Percentiles rank a stretch among this genome's conserved stretches.
phyloP scores from a whole-genome alignment of 2,888 invertebrate species.

The Crioceris asparagi region DNA sequence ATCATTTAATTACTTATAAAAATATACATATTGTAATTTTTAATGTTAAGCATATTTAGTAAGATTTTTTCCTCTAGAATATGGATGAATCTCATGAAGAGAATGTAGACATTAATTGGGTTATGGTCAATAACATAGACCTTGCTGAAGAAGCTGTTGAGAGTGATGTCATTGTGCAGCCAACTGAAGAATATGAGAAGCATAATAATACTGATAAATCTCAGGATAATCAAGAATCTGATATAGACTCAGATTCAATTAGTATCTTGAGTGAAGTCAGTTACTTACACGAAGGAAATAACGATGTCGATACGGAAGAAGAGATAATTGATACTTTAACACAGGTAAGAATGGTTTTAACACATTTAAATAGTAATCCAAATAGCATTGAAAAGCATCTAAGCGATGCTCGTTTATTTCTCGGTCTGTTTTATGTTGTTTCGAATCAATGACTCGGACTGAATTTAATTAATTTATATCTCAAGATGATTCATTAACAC shows the following conservation, averaged over 20 bases:
- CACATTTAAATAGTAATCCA: too few relatives aligned
- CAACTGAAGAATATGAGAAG: not conserved
- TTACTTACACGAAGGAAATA: conserved; percentile 7
- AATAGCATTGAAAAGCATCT: too few relatives aligned
- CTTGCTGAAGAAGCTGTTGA: conserved; percentile 8
- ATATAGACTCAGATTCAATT: conserved; percentile 13
- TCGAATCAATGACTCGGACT: too few relatives aligned
- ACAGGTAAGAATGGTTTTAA: too few relatives aligned
- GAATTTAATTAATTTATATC: too few relatives aligned
- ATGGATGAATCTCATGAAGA: conserved; percentile 9
- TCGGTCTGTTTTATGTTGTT: too few relatives aligned
- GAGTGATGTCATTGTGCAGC: not conserved
- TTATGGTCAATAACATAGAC: conserved; percentile 9
- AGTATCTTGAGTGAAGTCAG: conserved; percentile 12
- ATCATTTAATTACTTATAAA: too few relatives aligned
- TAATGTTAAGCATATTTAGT: too few relatives aligned
- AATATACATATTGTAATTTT: too few relatives aligned
- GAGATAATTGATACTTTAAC: conserved; percentile 3
- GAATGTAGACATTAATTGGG: conserved; percentile 8
- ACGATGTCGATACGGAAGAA: conserved; percentile 6
- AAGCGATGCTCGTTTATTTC: too few relatives aligned
- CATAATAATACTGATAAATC: conserved; percentile 1
- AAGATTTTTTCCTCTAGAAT: not conserved
- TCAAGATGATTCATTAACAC: too few relatives aligned
- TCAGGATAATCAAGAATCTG: conserved; percentile 7